Evolutionary conservation across 2,797 vertebrate genomes (phyloP).

Genomic region (Limosa lapponica): DNA sequence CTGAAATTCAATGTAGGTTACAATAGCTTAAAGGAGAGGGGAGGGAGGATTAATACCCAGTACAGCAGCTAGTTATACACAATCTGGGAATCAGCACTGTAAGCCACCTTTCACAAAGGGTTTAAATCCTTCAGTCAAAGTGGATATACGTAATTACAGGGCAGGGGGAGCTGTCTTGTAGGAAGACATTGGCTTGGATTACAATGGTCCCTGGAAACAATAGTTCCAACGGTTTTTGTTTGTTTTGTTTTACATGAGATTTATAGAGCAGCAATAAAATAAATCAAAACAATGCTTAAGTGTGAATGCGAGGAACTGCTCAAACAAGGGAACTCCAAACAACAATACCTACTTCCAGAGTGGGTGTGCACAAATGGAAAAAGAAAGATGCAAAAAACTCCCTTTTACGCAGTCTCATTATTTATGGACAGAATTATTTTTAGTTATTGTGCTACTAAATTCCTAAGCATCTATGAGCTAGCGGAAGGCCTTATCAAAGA

Average conservation of each 20-base stretch:
- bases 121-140: neutral
- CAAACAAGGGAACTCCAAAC: slow-evolving; percentile 64
- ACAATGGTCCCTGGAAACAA: slow-evolving; percentile 23
- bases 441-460: slow-evolving; percentile 73
- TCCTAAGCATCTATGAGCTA: slow-evolving; percentile 71
- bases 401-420: slow-evolving; percentile 63
- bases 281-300: slow-evolving; percentile 39
- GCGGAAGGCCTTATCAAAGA: slow-evolving; percentile 82
- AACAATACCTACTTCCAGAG: slow-evolving; percentile 40
- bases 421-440: slow-evolving; percentile 78
- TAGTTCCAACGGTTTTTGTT: neutral
- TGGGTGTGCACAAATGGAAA: slow-evolving; percentile 49
- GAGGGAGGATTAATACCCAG: neutral
- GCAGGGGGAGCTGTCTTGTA: rapidly evolving
- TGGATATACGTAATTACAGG: neutral
- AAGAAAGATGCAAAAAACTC: slow-evolving; percentile 36
- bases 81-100: neutral
- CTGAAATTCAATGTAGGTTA: neutral
- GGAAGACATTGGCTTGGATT: neutral
- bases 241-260: neutral
- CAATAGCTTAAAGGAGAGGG: neutral
- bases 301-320: slow-evolving; percentile 54
- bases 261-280: slow-evolving; percentile 36
- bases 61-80: neutral
- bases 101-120: neutral